Conservation (phyloP, 2,113 vertebrate species). For the Canis aureus region DNA sequence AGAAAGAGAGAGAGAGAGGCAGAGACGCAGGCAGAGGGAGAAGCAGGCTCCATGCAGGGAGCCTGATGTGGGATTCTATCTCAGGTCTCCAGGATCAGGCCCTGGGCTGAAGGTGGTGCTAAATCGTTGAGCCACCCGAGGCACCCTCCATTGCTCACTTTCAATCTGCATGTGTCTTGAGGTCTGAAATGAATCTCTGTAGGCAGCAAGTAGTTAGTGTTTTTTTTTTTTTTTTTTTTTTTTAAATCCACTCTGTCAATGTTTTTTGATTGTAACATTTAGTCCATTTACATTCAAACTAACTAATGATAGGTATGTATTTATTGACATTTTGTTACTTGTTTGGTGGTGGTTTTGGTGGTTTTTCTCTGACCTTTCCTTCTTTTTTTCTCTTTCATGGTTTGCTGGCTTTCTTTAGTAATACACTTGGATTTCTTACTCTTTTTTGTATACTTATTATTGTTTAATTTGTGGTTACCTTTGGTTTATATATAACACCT, state of each 20-base stretch:
- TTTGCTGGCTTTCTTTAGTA: neutral
- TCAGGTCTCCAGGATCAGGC: no score
- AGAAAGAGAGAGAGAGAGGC: no score
- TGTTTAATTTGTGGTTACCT: neutral
- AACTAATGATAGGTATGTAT: neutral
- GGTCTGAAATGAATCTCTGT: neutral
- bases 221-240: neutral
- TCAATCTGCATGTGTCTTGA: neutral
- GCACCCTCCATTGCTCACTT: neutral
- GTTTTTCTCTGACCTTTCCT: neutral
- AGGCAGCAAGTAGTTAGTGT: neutral
- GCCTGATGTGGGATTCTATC: no score
- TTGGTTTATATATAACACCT: neutral
- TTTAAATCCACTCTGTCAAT: neutral
- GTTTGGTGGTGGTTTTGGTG: neutral
- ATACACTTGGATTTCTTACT: neutral
- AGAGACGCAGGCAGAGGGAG: no score
- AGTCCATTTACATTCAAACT: neutral
- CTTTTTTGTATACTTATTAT: neutral
- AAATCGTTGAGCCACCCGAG: no score
- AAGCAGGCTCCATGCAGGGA: no score
- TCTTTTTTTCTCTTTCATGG: neutral
- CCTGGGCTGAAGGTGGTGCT: no score
- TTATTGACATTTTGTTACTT: neutral
- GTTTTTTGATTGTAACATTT: neutral